Base-by-base conservation (phyloP, 1,140 invertebrate genomes). In the Lysiphlebus fabarum region DNA sequence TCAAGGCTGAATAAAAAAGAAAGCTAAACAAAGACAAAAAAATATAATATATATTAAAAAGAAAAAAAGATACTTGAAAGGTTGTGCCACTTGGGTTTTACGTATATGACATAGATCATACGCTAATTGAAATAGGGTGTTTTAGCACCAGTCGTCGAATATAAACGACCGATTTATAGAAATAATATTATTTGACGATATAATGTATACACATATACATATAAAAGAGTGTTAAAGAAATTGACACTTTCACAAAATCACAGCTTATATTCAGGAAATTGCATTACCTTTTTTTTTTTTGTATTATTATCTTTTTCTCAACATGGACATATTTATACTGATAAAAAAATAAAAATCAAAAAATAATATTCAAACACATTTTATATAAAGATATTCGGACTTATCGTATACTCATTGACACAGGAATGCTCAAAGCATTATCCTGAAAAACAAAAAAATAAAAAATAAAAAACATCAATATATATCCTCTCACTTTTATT, bases 111-210 rank as follows among this genome's bases (percentile, higher is more conserved):
- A 76, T 80, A 80, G 74, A 79, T 79, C 78, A 80, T 80, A 77
- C 78, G 77, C 79, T 79, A 80, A 80, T 79, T 80, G 78, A 80
- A 80, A 80, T 78, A 70, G 78, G 77, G 75, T 69, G 71, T 65
- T 67, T 45, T 63, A 51, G 66, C 69, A 75, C 62, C 62, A 69
- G 68, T 72, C 66, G 69, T 73, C 76, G 77, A 78, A 79, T 79
- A 80, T 76, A 79, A 80, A 80, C 77, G 78, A 79, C 72, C 74
- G 67, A 78, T 71, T 80, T 80, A 80, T 78, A 80, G 74, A 78
- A 76, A 77, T 69, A 70, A 77, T 80, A 79, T 80, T 79, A 80
- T 78, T 80, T 77, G 73, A 69, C 67, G 56, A 48, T 59, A 45
- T 57, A 60, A 63, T 26, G 4, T 26, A 26, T 26, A 26, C 4